These are phyloP conservation scores for Agrypnia vestita DNA, from an alignment of 1,140 invertebrate genomes.

Conservation along the genomic window DNA sequence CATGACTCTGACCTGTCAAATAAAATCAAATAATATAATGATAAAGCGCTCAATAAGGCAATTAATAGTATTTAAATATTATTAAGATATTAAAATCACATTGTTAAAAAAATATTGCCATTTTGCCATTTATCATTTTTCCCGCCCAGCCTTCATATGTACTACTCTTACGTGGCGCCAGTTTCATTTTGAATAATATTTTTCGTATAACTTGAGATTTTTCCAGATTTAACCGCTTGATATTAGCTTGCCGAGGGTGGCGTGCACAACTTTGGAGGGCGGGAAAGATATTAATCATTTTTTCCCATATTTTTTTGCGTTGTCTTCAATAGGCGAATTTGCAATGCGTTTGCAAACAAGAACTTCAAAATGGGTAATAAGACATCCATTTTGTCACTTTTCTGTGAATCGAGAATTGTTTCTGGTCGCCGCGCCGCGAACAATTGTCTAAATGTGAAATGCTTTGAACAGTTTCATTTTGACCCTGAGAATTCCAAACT, in stretches of 20 bases:
- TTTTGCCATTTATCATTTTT: too few species aligned
- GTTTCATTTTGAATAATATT: slow-evolving; percentile 61
- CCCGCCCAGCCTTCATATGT: too few species aligned
- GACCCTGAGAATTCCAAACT: too few species aligned
- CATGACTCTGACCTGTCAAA: too few species aligned
- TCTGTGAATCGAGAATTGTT: neutral
- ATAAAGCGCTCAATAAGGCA: too few species aligned
- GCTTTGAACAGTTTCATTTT: too few species aligned
- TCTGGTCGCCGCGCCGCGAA: too few species aligned
- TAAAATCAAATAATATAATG: too few species aligned
- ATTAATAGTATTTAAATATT: too few species aligned
- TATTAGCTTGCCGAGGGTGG: slow-evolving; percentile 47
- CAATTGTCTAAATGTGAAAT: too few species aligned
- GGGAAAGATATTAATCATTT: slow-evolving; percentile 48
- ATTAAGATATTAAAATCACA: too few species aligned
- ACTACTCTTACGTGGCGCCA: slow-evolving; percentile 57
- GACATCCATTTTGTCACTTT: slow-evolving; percentile 32
- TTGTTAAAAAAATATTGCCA: too few species aligned
- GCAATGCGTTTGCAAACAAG: slow-evolving; percentile 39
- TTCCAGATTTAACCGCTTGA: slow-evolving; percentile 58
- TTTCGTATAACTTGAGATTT: slow-evolving; percentile 61
- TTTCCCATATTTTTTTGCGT: slow-evolving; percentile 34
- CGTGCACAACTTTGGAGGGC: slow-evolving; percentile 36
- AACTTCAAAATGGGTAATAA: slow-evolving; percentile 10
- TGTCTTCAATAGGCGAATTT: slow-evolving; percentile 42